These are phyloP conservation scores for Chrysolina oricalcia DNA, from an alignment of 2,888 invertebrate species.

Conservation along the genomic window DNA sequence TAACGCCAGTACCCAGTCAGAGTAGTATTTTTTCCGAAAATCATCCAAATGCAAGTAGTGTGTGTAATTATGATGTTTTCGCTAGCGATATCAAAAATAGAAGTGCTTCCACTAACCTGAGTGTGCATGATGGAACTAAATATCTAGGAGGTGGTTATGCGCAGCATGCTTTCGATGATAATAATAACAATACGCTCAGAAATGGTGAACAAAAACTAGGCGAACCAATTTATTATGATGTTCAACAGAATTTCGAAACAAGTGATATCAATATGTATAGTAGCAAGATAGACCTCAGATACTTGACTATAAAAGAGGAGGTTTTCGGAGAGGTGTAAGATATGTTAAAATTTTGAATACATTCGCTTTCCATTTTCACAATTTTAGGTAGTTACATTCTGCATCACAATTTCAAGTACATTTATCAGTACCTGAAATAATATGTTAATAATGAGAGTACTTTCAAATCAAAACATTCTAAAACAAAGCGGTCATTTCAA, in stretches of 20 bases:
- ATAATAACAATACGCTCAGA: conserved; percentile 37
- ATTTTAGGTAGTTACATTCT: too few relatives aligned
- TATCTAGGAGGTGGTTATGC: conserved; percentile 12
- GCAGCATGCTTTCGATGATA: conserved; percentile 36
- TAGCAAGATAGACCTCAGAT: conserved; percentile 44
- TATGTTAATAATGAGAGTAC: too few relatives aligned
- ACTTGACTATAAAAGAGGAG: conserved; percentile 61
- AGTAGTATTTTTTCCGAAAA: conserved; percentile 65
- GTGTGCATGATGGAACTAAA: conserved; percentile 24
- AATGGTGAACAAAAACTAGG: conserved; percentile 12
- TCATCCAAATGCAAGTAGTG: conserved; percentile 69
- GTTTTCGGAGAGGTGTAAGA: conserved; percentile 62
- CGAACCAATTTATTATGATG: conserved; percentile 58
- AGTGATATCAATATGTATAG: conserved; percentile 19
- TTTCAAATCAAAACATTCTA: too few relatives aligned
- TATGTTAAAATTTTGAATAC: not conserved
- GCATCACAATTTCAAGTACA: too few relatives aligned
- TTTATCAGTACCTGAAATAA: too few relatives aligned
- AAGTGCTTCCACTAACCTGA: conserved; percentile 40
- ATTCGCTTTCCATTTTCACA: not conserved
- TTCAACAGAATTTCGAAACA: conserved; percentile 35
- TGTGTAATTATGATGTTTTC: conserved; percentile 49
- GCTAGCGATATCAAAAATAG: conserved; percentile 38
- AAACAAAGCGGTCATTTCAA: too few relatives aligned
- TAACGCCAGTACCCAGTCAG: conserved; percentile 61